Evolutionary conservation across 1,140 invertebrate species (phyloP).

Genomic region (Tetraneura akinire): DNA sequence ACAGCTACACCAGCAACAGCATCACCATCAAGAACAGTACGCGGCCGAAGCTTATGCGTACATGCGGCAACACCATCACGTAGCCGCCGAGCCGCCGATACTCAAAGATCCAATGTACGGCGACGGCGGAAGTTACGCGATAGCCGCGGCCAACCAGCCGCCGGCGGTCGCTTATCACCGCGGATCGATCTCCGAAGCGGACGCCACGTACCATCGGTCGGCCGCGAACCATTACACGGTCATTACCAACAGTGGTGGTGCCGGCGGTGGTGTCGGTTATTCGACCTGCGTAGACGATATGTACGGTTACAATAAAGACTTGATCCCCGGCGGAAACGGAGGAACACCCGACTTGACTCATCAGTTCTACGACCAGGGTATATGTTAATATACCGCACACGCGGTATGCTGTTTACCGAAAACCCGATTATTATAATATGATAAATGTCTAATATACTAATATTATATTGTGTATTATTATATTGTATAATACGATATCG

Average conservation of each 20-base stretch:
- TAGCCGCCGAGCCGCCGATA: conserved; percentile 14
- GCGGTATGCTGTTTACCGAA: no score
- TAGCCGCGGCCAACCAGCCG: neutral
- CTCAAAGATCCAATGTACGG: conserved; percentile 37
- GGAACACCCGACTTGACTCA: conserved; percentile 2
- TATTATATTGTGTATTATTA: no score
- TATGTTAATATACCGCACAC: conserved; percentile 39
- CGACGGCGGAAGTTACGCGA: neutral
- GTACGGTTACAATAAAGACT: neutral
- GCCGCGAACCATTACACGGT: neutral
- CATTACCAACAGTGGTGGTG: neutral
- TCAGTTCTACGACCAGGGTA: conserved; percentile 45
- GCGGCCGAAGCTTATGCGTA: neutral
- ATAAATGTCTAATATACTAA: no score
- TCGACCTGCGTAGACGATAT: conserved; percentile 15
- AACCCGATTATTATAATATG: no score
- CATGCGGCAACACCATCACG: neutral
- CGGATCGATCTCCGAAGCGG: no score
- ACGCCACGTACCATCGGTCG: neutral
- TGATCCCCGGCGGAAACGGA: neutral
- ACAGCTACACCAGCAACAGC: neutral
- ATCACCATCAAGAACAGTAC: neutral
- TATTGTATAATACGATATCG: no score
- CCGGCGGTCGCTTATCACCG: neutral
- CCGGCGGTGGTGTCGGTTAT: neutral